A percentile compares a stretch with the other conserved stretches of the same genome.
Conservation (phyloP, 2,888 invertebrate genomes). For the Chorisops tibialis region DNA sequence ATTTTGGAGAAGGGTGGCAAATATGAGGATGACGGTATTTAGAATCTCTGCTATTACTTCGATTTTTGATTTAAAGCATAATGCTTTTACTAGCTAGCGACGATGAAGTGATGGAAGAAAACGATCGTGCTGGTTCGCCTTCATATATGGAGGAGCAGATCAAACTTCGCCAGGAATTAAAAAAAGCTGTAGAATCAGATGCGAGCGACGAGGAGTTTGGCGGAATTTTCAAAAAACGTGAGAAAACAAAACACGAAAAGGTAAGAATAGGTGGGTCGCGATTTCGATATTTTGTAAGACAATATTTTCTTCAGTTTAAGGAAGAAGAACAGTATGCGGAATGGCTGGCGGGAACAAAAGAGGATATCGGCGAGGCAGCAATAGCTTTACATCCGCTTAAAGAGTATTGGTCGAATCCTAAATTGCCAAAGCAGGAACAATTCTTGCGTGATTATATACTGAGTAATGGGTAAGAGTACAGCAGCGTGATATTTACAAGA, state of each 20-base stretch:
- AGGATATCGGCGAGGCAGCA: slow-evolving; percentile 60
- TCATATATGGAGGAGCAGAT: slow-evolving; percentile 68
- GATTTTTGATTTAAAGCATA: too few species aligned
- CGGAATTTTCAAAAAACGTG: slow-evolving; percentile 56
- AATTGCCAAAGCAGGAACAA: slow-evolving; percentile 77
- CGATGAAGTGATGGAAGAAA: slow-evolving; percentile 36
- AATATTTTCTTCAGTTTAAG: slow-evolving; percentile 45
- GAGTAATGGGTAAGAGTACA: slow-evolving; percentile 63
- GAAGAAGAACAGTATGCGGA: slow-evolving; percentile 65
- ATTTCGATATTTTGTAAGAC: neutral
- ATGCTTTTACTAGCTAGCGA: slow-evolving; percentile 22
- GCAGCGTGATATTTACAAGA: neutral
- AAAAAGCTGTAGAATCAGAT: slow-evolving; percentile 51
- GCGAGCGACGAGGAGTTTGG: slow-evolving; percentile 56
- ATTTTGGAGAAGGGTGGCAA: slow-evolving; percentile 66
- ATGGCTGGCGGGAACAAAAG: slow-evolving; percentile 76
- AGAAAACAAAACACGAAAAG: slow-evolving; percentile 56
- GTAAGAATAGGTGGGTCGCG: slow-evolving; percentile 34
- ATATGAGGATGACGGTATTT: slow-evolving; percentile 51
- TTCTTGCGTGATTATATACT: slow-evolving; percentile 91
- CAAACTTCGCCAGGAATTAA: slow-evolving; percentile 63
- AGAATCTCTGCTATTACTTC: too few species aligned
- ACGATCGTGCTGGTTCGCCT: slow-evolving; percentile 45
- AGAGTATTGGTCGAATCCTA: slow-evolving; percentile 80
- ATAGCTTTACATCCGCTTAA: slow-evolving; percentile 70